Evolutionary conservation across 2,797 vertebrate species (phyloP), one percentile per base, ranked within the genome.

Genomic region (Hemitrygon akajei): DNA sequence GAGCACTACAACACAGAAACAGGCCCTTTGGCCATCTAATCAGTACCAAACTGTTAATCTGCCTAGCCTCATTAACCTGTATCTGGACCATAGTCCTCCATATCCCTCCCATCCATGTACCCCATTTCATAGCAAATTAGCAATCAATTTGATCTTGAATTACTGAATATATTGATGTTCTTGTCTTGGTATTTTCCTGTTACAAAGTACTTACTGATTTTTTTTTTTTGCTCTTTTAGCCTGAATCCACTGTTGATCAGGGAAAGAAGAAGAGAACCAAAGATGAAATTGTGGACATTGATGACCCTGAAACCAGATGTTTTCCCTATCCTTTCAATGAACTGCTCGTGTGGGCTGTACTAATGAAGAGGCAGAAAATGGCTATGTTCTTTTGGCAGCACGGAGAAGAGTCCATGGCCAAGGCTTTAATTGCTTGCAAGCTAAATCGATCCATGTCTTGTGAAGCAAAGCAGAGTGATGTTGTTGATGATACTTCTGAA

Each of bases 311-410:
- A 97, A 98, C 97, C 0, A 97, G 97, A 47, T 97, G 98, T 40
- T 99, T 99, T 94, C 97, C 98, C 6, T 99, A 99, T 95, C 99
- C 99, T 75, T 99, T 99, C 96, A 99, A 99, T 5, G 99, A 99
- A 96, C 97, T 99, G 94, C 95, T 99, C 94, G 98, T 99, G 94
- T 99, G 99, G 99, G 98, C 99, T 0, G 98, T 99, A 94, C 96
- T 99, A 94, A 98, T 99, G 99, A 99, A 99, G 96, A 97, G 99
- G 94, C 99, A 99, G 96, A 98, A 98, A 95, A 99, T 99, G 99
- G 97, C 98, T 0, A 98, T 99, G 30, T 99, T 99, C 96, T 98
- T 99, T 96, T 99, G 99, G 99, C 98, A 99, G 95, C 99, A 99
- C 0, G 99, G 99, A 0, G 99, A 99, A 95, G 99, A 99, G 95